A percentile compares a stretch with the other conserved stretches of the same genome.
phyloP scores from a whole-genome alignment of 2,113 vertebrate genomes.

The Heliornis fulica region DNA sequence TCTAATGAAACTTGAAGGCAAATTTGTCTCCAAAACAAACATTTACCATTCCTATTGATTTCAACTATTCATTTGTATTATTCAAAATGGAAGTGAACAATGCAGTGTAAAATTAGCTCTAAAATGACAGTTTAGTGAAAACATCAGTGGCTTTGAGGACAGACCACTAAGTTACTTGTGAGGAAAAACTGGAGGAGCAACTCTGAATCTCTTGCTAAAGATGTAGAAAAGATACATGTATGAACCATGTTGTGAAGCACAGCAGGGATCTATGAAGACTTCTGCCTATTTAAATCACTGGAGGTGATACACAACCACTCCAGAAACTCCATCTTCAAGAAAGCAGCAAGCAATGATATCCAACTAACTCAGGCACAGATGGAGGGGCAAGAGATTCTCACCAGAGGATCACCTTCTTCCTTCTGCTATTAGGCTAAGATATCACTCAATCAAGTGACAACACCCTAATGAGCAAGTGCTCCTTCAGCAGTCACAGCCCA shows the following conservation, averaged over 20 bases:
- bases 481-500: background rate
- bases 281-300: background rate
- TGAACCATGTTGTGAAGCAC: background rate
- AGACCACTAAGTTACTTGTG: background rate
- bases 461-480: background rate
- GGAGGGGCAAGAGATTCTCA: background rate
- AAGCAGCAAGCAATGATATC: background rate
- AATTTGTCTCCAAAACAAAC: background rate
- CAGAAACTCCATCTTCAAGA: background rate
- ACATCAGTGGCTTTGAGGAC: background rate
- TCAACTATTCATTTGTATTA: background rate
- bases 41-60: background rate
- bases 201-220: background rate
- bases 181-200: background rate
- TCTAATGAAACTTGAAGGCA: background rate
- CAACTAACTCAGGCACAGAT: background rate
- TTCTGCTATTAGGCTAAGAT: background rate
- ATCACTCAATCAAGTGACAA: background rate
- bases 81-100: background rate
- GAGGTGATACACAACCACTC: background rate
- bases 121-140: background rate
- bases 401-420: background rate
- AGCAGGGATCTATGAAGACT: background rate
- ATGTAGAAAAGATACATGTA: background rate
- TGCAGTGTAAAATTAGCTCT: background rate